Conservation (phyloP, 2,113 vertebrate species). For the Cryptotis parvus region DNA sequence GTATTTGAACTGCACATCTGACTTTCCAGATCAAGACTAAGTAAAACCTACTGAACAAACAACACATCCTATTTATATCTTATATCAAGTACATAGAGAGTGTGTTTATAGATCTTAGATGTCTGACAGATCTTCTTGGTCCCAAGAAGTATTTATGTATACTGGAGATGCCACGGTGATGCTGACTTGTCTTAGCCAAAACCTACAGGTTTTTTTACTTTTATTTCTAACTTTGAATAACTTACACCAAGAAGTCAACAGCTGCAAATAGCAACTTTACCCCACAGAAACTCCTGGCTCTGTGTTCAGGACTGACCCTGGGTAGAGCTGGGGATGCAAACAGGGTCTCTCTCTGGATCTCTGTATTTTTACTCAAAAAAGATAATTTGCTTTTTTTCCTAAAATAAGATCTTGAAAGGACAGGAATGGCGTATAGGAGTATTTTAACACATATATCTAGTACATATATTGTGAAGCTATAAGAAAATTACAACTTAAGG, state of each 20-base stretch:
- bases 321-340: too few species aligned
- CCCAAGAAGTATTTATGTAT: fast-evolving
- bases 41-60: conserved; percentile 35
- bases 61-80: conserved; percentile 29
- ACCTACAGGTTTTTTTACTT: not conserved
- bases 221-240: conserved; percentile 33
- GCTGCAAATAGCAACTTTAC: not conserved
- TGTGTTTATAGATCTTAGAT: not conserved
- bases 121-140: conserved; percentile 6
- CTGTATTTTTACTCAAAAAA: conserved; percentile 13
- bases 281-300: not conserved
- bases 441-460: not conserved
- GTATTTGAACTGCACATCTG: conserved; percentile 27
- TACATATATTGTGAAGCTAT: fast-evolving
- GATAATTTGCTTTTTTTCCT: conserved; percentile 13
- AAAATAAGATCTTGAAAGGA: not conserved
- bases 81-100: conserved; percentile 1
- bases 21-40: conserved; percentile 31
- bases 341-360: too few species aligned
- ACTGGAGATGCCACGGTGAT: not conserved
- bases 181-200: not conserved
- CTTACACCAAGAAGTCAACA: not conserved
- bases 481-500: too few species aligned
- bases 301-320: too few species aligned
- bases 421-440: not conserved